Evolutionary conservation across 2,888 invertebrate genomes (phyloP), one percentile per base, ranked within the genome.

Genomic region (Griposia aprilina): DNA sequence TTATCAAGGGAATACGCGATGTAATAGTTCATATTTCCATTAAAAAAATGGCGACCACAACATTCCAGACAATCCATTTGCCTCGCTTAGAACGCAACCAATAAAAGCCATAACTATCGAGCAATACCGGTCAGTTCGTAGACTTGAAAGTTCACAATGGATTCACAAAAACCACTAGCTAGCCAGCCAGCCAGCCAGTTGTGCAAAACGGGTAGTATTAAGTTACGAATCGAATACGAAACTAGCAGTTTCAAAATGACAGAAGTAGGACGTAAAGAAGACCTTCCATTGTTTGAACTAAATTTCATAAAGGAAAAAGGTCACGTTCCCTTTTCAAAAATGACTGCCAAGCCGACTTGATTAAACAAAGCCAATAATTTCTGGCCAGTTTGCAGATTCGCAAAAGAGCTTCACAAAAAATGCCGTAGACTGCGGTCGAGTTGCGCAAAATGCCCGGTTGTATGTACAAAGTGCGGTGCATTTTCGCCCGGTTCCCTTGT

Each of bases 381-480:
- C 73, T 63, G 62, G 72, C 52, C 65, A 82, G 73, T 74, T 60
- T n/a, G 63, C 70, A 77, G 74, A 74, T 75, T 85, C 50, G 0
- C 45, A 67, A 67, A 74, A 76, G 45, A 45, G 66, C 41, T 70
- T 63, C 15, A 69, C 50, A 59, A 73, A 81, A 85, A 76, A 69
- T 30, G 0, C 30, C 41, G 66, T 60, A 65, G 52, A 50, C 71
- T 72, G 60, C 65, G 60, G 65, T 62, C 36, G 66, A 70, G 73
- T 76, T 73, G 71, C 62, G 26, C 74, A 69, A 85, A 89, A 86
- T 65, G 11, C 41, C 74, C 67, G 73, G 80, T 36, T 84, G 80
- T 77, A 86, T 89, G 90, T 90, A 90, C 87, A 90, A 89, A 91
- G 88, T 90, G 90, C 90, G 89, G 87, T 77, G 84, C 87, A 90